Conservation (phyloP, 2,888 invertebrate species). For the Macaria notata region DNA sequence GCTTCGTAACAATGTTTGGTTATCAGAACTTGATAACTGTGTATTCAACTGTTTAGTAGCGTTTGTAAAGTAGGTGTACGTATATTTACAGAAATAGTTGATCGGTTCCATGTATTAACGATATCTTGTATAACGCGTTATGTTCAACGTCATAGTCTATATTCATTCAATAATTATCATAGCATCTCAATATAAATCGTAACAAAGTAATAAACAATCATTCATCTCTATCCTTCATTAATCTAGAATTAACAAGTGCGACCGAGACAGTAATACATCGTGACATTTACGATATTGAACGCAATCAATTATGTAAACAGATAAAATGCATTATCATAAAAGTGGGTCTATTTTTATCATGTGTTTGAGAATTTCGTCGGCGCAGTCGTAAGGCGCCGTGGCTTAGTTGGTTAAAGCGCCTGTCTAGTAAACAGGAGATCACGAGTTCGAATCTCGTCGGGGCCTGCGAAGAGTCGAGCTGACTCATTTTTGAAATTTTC, state of each 20-base stretch:
- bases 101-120: too few species aligned
- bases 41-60: too few species aligned
- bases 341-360: not conserved
- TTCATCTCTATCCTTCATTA: not conserved
- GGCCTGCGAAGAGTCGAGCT: constrained; percentile 49
- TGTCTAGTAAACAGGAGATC: constrained; percentile 81
- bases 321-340: not conserved
- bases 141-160: too few species aligned
- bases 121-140: too few species aligned
- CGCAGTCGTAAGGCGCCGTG: constrained; percentile 58
- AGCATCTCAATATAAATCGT: too few species aligned
- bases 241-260: not conserved
- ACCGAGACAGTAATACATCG: not conserved
- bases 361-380: constrained; percentile 28
- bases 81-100: too few species aligned
- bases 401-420: constrained; percentile 80
- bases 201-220: too few species aligned
- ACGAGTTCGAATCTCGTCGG: constrained; percentile 79
- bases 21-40: too few species aligned
- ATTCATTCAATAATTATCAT: too few species aligned
- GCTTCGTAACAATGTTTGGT: too few species aligned
- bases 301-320: not conserved
- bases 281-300: not conserved
- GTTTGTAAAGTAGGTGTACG: too few species aligned
- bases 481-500: constrained; percentile 10